Evolutionary conservation across 2,888 invertebrate genomes (phyloP), one percentile per base, ranked within the genome.

Genomic region (Lutraria lutraria): DNA sequence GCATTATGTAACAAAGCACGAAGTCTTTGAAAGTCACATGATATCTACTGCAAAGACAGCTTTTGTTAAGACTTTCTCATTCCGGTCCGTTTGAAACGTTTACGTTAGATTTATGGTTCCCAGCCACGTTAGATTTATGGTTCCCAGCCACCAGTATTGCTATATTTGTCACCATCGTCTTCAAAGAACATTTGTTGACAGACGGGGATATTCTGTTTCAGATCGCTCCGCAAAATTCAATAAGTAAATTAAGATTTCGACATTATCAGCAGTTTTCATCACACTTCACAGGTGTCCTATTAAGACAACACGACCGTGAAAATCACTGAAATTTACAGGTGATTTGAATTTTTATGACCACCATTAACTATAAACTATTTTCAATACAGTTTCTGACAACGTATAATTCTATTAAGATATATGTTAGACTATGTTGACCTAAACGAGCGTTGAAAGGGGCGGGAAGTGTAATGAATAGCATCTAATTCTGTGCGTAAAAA

Each of bases 351-450:
- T 91, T 91, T 90, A 90, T 88, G 86, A 90, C 81, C 80, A 82
- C 86, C 84, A 90, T 90, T 92, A 89, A 87, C 85, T 88, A 81
- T 88, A 90, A 88, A 88, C 86, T 87, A 84, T 89, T 88, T 90
- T 89, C 90, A 92, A 92, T 91, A 87, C 89, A 54, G 34, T 81
- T 82, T 86, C 85, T 90, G 89, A 90, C 91, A 92, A 81, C 89
- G 56, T 92, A 89, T 92, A 92, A 92, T 92, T 92, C 88, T 80
- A 87, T 88, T 86, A 89, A 89, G 88, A 89, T 88, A 31, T 91
- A 89, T 88, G 81, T 83, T n/a, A 31, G 68, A 34, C 81, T 25
- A 68, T 63, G 13, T 25, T 43, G 88, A 72, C 54, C 56, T 89
- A 89, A 80, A 89, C 83, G 88, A 85, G 68, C 87, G 72, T 53